Evolutionary conservation across 92 coral and sea anemone species (phyloP).

Genomic region (Meandrina meandrites): DNA sequence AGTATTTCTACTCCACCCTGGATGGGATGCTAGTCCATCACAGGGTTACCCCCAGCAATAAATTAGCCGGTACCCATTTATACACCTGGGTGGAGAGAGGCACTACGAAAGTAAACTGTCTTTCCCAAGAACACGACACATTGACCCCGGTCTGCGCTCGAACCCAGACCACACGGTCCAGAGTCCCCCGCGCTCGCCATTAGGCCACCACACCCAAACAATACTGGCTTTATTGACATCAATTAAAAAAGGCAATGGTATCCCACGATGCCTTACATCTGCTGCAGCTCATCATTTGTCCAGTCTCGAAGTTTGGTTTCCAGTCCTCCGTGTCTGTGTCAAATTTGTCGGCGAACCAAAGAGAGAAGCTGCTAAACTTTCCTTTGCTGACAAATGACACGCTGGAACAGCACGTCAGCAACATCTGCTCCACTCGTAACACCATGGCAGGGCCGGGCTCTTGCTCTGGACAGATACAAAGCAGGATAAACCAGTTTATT

Average conservation of each 20-base stretch:
- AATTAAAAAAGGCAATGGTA: background rate
- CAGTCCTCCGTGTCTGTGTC: constrained; percentile 85
- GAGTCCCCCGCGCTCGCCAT: no score
- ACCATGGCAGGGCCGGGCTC: constrained; percentile 91
- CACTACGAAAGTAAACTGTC: no score
- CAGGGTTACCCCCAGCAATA: no score
- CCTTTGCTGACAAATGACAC: constrained; percentile 95
- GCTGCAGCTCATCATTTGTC: constrained; percentile 84
- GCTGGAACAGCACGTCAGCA: constrained; percentile 93
- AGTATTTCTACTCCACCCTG: no score
- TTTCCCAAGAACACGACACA: no score
- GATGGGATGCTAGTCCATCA: no score
- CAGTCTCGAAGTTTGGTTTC: constrained; percentile 75
- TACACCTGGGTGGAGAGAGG: no score
- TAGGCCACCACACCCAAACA: background rate
- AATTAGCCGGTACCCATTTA: no score
- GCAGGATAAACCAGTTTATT: background rate
- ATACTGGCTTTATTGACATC: background rate
- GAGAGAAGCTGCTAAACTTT: constrained; percentile 86
- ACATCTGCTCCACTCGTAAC: constrained; percentile 87
- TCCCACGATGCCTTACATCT: constrained; percentile 28
- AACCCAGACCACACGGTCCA: no score
- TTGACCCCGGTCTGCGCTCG: no score
- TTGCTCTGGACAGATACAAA: constrained; percentile 46
- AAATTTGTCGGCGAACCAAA: constrained; percentile 95